A percentile compares a stretch with the other conserved stretches of the same genome.
phyloP scores from a whole-genome alignment of 2,797 vertebrate genomes.

The Sternotherus odoratus region DNA sequence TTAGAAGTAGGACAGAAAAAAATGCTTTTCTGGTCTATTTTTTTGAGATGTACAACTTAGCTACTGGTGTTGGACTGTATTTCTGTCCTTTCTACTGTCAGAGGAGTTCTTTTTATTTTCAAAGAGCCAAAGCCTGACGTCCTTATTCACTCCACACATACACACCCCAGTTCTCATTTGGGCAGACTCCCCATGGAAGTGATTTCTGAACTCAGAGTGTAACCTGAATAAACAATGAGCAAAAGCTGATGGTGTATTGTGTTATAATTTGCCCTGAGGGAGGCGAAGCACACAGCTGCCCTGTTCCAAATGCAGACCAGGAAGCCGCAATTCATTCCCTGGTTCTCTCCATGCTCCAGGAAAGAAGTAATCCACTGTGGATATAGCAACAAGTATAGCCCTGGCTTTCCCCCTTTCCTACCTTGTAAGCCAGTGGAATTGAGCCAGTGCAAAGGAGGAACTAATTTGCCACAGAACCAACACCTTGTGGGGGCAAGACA shows the following conservation, averaged over 20 bases:
- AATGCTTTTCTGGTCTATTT: background rate
- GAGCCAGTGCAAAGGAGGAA: background rate
- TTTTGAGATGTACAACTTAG: background rate
- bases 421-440: background rate
- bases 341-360: background rate
- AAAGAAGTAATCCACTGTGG: background rate
- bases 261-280: background rate
- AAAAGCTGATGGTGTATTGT: background rate
- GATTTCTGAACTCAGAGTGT: background rate
- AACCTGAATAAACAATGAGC: background rate
- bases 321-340: background rate
- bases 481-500: background rate
- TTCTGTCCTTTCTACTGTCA: background rate
- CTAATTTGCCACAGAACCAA: background rate
- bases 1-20: conserved; percentile 5
- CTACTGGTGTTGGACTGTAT: background rate
- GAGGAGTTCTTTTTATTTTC: background rate
- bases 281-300: background rate
- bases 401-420: background rate
- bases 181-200: background rate
- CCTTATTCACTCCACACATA: background rate
- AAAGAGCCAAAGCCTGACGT: background rate
- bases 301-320: background rate
- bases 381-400: background rate
- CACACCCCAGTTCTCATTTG: background rate